These are phyloP conservation scores for Poecile atricapillus DNA, from an alignment of 2,113 vertebrate species.

Conservation along the genomic window DNA sequence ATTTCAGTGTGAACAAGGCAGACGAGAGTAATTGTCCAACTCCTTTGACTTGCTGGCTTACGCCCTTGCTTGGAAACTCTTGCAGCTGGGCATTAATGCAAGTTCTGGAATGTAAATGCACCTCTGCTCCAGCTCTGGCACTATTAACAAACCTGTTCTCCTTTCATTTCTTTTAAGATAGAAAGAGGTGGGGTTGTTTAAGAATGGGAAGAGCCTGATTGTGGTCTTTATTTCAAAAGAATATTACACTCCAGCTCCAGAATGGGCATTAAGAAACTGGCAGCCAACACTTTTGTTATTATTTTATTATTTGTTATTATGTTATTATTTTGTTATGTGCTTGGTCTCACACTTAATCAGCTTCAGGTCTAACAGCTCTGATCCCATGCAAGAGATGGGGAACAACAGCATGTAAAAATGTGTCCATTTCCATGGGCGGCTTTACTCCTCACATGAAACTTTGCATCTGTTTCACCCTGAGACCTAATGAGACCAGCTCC, in stretches of 20 bases:
- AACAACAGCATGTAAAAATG: neutral
- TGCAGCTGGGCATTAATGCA: neutral
- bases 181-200: neutral
- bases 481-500: neutral
- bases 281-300: neutral
- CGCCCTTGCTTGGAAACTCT: neutral
- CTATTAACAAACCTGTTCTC: neutral
- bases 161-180: neutral
- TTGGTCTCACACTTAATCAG: neutral
- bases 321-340: too few relatives aligned
- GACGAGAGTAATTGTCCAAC: constrained; percentile 6
- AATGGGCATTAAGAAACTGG: neutral
- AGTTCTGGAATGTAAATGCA: neutral
- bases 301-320: too few relatives aligned
- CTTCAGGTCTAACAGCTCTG: neutral
- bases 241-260: neutral
- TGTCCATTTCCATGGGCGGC: neutral
- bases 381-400: neutral
- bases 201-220: neutral
- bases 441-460: neutral
- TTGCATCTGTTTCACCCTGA: neutral
- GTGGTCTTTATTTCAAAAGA: neutral
- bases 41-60: neutral
- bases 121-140: neutral
- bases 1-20: constrained; percentile 32